phyloP scores from a whole-genome alignment of 2,888 invertebrate genomes.

The Gymnoscelis rufifasciata region DNA sequence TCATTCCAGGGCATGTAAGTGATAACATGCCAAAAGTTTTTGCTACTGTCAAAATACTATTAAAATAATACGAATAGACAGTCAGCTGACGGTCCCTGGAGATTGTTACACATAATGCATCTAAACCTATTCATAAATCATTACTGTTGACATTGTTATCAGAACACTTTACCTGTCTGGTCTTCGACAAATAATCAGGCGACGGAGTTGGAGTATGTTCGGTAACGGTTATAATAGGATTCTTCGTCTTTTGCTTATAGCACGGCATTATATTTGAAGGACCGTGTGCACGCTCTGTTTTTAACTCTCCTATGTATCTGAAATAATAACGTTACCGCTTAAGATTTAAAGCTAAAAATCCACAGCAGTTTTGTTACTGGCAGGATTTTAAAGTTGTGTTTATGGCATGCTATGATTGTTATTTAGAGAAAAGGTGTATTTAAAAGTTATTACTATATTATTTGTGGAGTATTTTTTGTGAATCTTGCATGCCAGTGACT shows the following conservation, averaged over 20 bases:
- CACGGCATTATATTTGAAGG: slow-evolving; percentile 71
- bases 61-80: too few relatives aligned
- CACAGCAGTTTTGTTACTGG: too few relatives aligned
- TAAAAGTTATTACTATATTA: too few relatives aligned
- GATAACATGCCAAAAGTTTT: too few relatives aligned
- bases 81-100: too few relatives aligned
- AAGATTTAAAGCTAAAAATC: too few relatives aligned
- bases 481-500: slow-evolving; percentile 27
- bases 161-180: slow-evolving; percentile 81
- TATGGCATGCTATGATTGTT: slow-evolving; percentile 16
- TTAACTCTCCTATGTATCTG: slow-evolving; percentile 86
- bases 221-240: slow-evolving; percentile 98
- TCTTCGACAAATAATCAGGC: slow-evolving; percentile 87
- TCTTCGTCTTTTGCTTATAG: slow-evolving; percentile 83
- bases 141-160: too few relatives aligned
- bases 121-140: too few relatives aligned
- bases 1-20: too few relatives aligned
- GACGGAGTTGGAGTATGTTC: slow-evolving; percentile 96
- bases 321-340: slow-evolving; percentile 1
- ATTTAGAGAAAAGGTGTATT: too few relatives aligned
- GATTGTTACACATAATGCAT: too few relatives aligned
- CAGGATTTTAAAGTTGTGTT: slow-evolving; percentile 4
- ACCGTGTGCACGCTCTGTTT: slow-evolving; percentile 80
- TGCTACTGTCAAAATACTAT: too few relatives aligned
- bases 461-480: neutral